A percentile compares a stretch with the other conserved stretches of the same genome.
phyloP scores from a whole-genome alignment of 2,797 vertebrate species.

The Limnodromus scolopaceus region DNA sequence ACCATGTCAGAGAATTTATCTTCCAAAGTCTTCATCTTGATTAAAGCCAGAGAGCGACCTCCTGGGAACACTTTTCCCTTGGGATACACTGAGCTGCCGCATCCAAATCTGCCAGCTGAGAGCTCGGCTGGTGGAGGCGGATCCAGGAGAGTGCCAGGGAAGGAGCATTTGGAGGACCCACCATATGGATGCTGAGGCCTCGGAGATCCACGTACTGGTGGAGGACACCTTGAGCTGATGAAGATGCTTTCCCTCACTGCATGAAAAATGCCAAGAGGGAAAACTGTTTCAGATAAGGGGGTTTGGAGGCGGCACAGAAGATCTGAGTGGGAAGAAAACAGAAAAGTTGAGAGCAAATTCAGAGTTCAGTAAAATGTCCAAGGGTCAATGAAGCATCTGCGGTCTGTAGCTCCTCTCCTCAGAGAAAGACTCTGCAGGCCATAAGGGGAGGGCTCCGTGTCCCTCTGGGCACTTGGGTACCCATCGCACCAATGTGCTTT shows the following conservation, averaged over 20 bases:
- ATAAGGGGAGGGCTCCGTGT: background rate
- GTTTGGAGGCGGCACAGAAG: background rate
- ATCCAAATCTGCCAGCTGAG: background rate
- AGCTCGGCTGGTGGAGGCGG: background rate
- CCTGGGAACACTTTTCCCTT: background rate
- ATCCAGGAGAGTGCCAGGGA: background rate
- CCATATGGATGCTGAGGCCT: background rate
- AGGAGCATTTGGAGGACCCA: background rate
- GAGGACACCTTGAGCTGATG: background rate
- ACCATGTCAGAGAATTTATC: background rate
- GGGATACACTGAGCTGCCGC: background rate
- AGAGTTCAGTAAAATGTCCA: background rate
- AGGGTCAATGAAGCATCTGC: background rate
- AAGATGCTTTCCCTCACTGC: background rate
- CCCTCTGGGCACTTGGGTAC: background rate
- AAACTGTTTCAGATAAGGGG: background rate
- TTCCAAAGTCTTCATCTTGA: background rate
- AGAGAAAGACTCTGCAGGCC: background rate
- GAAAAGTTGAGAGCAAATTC: background rate
- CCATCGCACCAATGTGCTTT: fast-evolving
- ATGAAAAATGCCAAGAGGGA: background rate
- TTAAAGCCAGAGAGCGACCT: background rate
- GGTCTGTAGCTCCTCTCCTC: background rate
- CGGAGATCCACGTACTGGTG: background rate
- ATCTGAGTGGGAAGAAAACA: background rate